Conservation (phyloP, 2,888 invertebrate species). For the Synergus itoensis region DNA sequence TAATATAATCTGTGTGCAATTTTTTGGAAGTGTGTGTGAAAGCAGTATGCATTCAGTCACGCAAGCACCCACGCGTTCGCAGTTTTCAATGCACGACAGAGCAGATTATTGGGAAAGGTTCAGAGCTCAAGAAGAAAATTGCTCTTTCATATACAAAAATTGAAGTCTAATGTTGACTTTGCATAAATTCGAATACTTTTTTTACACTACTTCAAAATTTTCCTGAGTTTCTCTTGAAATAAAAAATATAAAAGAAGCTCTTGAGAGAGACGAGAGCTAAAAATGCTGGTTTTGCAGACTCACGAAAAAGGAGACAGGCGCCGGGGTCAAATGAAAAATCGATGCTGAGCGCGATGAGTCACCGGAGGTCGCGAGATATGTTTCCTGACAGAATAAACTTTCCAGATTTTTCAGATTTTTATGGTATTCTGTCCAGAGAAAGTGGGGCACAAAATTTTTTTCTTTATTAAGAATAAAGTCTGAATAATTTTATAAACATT, state of each 20-base stretch:
- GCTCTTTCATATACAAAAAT: neutral
- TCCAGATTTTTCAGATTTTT: constrained; percentile 22
- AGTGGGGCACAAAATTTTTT: neutral
- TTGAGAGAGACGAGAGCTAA: neutral
- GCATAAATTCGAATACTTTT: neutral
- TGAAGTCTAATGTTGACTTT: neutral
- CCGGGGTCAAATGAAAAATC: constrained; percentile 35
- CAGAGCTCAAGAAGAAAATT: neutral
- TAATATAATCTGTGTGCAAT: neutral
- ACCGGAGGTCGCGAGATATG: constrained; percentile 21
- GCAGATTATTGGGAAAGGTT: neutral
- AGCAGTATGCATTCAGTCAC: neutral
- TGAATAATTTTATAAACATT: neutral
- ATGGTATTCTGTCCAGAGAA: neutral
- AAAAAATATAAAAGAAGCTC: neutral
- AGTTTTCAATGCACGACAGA: neutral
- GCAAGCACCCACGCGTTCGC: neutral
- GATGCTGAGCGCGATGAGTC: constrained; percentile 26
- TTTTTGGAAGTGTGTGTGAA: neutral
- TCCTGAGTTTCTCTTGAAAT: neutral
- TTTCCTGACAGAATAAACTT: constrained; percentile 1
- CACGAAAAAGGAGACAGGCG: constrained; percentile 26
- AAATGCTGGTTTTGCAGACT: constrained; percentile 18
- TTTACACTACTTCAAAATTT: neutral
- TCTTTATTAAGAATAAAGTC: neutral